Evolutionary conservation across 2,888 invertebrate genomes (phyloP), one percentile per base, ranked within the genome.

Genomic region (Acanthosepion pharaonis): DNA sequence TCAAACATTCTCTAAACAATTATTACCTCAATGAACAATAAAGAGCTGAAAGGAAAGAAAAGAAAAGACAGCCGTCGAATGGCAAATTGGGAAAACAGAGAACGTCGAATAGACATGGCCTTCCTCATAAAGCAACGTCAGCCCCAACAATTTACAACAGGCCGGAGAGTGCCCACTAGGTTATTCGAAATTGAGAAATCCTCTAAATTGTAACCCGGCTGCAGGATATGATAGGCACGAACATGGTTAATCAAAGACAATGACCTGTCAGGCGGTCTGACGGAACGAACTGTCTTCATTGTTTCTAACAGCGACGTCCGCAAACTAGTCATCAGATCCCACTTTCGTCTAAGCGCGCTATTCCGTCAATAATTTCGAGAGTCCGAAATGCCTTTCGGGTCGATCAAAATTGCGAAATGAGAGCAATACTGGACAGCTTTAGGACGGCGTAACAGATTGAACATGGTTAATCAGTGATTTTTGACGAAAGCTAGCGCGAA

Each of bases 211-310:
- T 78, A n/a, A 78, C n/a, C 78, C n/a, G 78, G 78, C 78, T 78
- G 78, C 78, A 78, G 78, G 78, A 78, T n/a, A 78, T n/a, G 78
- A n/a, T 18, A 15, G 78, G 78, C 78, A n/a, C n/a, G 78, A 78
- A 78, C 78, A 78, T 78, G 78, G 78, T 78, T 78, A 78, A 78
- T 78, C 78, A 78, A 78, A 78, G 78, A 78, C 78, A 78, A 78
- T 78, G 78, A n/a, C 78, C 78, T 78, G 78, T 78, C 78, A 78
- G 78, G 78, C 78, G 78, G n/a, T 78, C 15, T 78, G 78, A 78
- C 78, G n/a, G 78, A n/a, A 78, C 78, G 78, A 78, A 78, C n/a
- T n/a, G 78, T 78, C n/a, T 78, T 78, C 78, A 78, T 78, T 78
- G 78, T 78, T 78, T 78, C 18, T 78, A 78, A 78, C 78, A 11